Evolutionary conservation across 2,888 invertebrate species (phyloP).

Genomic region (Synergus itoensis): DNA sequence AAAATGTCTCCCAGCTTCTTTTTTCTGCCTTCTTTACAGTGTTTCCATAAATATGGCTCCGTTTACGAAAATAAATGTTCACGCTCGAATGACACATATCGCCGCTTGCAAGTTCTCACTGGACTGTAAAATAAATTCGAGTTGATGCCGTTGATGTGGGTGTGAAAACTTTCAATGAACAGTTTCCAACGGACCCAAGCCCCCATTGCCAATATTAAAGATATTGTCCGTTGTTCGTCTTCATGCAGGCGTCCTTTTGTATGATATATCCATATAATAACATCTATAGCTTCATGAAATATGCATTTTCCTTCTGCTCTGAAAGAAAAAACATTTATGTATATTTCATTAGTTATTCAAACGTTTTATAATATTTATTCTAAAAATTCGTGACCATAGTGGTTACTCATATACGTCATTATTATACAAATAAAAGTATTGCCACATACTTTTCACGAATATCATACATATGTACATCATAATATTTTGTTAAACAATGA

Average conservation of each 20-base stretch:
- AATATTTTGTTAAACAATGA: no score
- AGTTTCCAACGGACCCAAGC: neutral
- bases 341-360: neutral
- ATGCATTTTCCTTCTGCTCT: neutral
- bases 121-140: no score
- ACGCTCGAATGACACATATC: neutral
- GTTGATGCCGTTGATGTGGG: neutral
- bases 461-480: no score
- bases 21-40: neutral
- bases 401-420: no score
- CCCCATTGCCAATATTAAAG: conserved; percentile 3
- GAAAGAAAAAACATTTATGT: no score
- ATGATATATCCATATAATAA: neutral
- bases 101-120: no score
- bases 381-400: no score
- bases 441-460: no score
- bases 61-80: conserved; percentile 29
- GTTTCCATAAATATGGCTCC: conserved; percentile 14
- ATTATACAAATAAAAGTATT: no score
- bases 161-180: neutral
- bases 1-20: conserved; percentile 13
- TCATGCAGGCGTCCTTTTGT: conserved; percentile 1
- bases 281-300: neutral
- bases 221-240: neutral
- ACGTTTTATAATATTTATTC: no score